Conservation (phyloP, 2,888 invertebrate genomes). For the Julus scanicus region DNA sequence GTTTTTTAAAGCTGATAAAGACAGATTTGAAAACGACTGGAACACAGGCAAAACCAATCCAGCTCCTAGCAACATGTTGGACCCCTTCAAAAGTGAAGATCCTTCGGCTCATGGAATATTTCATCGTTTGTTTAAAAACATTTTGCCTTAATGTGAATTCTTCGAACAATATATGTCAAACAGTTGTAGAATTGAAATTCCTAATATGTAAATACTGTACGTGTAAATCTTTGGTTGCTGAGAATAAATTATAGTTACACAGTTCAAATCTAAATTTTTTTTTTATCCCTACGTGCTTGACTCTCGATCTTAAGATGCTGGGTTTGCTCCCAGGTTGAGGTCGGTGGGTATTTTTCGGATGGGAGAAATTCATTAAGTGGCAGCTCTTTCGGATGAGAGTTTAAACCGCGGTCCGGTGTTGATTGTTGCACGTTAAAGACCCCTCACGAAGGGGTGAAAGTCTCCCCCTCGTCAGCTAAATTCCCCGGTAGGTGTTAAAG, state of each 20-base stretch:
- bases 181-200: not conserved
- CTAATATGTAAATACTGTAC: not conserved
- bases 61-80: not conserved
- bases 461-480: too few species aligned
- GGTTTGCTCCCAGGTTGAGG: too few species aligned
- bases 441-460: too few species aligned
- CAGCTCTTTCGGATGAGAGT: too few species aligned
- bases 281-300: too few species aligned
- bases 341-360: too few species aligned
- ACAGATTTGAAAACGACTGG: constrained; percentile 43
- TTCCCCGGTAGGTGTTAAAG: too few species aligned
- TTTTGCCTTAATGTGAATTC: constrained; percentile 36
- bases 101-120: constrained; percentile 8
- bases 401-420: too few species aligned
- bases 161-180: not conserved
- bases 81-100: constrained; percentile 1
- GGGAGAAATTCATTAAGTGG: too few species aligned
- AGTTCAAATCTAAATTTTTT: too few species aligned
- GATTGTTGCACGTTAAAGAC: too few species aligned
- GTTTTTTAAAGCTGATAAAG: constrained; percentile 4
- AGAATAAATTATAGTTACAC: not conserved
- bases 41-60: not conserved
- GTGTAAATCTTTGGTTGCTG: not conserved
- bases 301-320: too few species aligned
- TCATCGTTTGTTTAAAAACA: constrained; percentile 18